Conservation (phyloP, 2,888 invertebrate genomes). For the Melinaea marsaeus region DNA sequence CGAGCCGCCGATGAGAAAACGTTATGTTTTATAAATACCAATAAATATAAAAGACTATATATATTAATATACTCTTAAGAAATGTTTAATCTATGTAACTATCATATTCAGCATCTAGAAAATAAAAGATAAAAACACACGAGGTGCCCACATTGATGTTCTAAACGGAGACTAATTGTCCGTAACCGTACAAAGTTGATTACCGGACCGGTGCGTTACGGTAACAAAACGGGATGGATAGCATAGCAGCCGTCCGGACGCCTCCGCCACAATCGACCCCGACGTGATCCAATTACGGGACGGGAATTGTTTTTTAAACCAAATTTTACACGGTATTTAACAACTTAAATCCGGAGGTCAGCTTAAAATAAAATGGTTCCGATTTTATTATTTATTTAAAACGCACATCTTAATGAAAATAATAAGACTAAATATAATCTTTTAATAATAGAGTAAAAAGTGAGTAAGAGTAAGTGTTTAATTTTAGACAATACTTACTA, state of each 20-base stretch:
- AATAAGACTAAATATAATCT: no score
- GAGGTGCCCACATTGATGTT: conserved; percentile 15
- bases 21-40: conserved; percentile 14
- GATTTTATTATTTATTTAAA: no score
- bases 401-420: no score
- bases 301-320: conserved; percentile 46
- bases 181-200: conserved; percentile 60
- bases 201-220: conserved; percentile 40
- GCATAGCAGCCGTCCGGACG: conserved; percentile 21
- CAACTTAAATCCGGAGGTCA: no score
- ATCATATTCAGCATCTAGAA: background rate
- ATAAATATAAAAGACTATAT: conserved; percentile 1
- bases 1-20: conserved; percentile 31
- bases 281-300: conserved; percentile 57
- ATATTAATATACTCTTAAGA: no score
- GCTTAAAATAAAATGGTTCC: no score
- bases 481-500: no score
- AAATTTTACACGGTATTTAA: conserved; percentile 17
- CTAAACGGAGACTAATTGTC: conserved; percentile 55
- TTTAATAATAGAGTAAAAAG: no score
- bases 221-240: conserved; percentile 31
- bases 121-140: conserved; percentile 20
- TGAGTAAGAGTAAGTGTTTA: no score
- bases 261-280: conserved; percentile 44
- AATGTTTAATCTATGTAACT: no score